Evolutionary conservation across 2,797 vertebrate species (phyloP).

Genomic region (Oreonectes daqikongensis): DNA sequence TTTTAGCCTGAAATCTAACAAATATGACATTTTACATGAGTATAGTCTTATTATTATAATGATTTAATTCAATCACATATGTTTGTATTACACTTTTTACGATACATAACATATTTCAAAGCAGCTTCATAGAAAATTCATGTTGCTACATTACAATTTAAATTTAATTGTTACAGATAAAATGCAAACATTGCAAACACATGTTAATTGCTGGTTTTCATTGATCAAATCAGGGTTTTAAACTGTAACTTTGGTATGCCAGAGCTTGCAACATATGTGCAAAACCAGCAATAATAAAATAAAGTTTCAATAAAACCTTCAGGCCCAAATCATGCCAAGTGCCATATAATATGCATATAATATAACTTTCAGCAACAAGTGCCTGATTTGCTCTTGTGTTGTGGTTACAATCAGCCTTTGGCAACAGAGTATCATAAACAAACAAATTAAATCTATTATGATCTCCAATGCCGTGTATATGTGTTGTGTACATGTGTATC

Average conservation of each 20-base stretch:
- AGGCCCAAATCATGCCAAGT: not conserved
- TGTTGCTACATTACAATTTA: no score
- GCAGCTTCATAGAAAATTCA: no score
- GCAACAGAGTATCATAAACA: slow-evolving; percentile 45
- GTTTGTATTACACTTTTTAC: not conserved
- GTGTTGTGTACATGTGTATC: slow-evolving; percentile 41
- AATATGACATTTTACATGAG: not conserved
- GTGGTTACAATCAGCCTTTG: slow-evolving; percentile 38
- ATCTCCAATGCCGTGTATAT: slow-evolving; percentile 35
- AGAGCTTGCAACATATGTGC: not conserved
- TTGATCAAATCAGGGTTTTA: not conserved
- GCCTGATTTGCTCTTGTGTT: slow-evolving; percentile 36
- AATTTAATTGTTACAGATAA: no score
- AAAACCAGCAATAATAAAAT: no score
- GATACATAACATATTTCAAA: no score
- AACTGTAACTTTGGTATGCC: not conserved
- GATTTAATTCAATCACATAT: not conserved
- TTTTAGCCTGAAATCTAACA: not conserved
- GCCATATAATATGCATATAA: not conserved
- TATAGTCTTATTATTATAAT: no score
- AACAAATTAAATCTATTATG: slow-evolving; percentile 45
- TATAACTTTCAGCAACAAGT: slow-evolving; percentile 21
- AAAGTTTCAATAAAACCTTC: no score
- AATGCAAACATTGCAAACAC: no score
- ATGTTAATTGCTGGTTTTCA: not conserved